These are phyloP conservation scores for Malurus melanocephalus DNA, from an alignment of 2,113 vertebrate species.

Conservation along the genomic window DNA sequence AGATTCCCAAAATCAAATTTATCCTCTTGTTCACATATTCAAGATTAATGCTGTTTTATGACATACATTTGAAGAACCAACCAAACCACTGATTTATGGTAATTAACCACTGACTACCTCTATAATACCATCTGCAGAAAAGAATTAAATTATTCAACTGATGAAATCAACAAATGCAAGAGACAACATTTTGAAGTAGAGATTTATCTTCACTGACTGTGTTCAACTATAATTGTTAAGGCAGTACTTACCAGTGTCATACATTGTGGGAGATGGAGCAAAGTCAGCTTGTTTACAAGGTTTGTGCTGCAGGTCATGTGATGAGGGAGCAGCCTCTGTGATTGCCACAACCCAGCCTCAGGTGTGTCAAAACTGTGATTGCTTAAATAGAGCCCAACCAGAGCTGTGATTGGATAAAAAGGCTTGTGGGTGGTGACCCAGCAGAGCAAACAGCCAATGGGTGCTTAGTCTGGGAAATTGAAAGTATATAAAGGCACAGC, in stretches of 20 bases:
- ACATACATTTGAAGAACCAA: conserved; percentile 14
- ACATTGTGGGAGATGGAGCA: too few species aligned
- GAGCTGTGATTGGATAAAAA: too few species aligned
- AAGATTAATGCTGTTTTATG: background rate
- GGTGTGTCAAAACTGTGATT: too few species aligned
- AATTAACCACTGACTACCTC: conserved; percentile 5
- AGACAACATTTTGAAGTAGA: background rate
- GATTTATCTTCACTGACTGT: conserved; percentile 8
- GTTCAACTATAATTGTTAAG: conserved; percentile 21
- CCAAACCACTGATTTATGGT: conserved; percentile 47
- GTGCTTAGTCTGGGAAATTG: too few species aligned
- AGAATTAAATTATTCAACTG: conserved; percentile 35
- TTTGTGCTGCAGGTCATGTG: too few species aligned
- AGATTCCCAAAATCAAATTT: background rate
- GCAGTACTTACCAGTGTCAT: conserved; percentile 15
- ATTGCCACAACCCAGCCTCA: too few species aligned
- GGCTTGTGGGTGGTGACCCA: too few species aligned
- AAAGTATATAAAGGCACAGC: too few species aligned
- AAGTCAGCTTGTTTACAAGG: too few species aligned
- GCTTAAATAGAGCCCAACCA: too few species aligned
- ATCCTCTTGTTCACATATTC: background rate
- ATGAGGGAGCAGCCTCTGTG: too few species aligned
- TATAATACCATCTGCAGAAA: conserved; percentile 8
- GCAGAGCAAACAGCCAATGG: too few species aligned
- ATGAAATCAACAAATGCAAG: conserved; percentile 36